Evolutionary conservation across 2,113 vertebrate genomes (phyloP).

Genomic region (Lepisosteus osseus): DNA sequence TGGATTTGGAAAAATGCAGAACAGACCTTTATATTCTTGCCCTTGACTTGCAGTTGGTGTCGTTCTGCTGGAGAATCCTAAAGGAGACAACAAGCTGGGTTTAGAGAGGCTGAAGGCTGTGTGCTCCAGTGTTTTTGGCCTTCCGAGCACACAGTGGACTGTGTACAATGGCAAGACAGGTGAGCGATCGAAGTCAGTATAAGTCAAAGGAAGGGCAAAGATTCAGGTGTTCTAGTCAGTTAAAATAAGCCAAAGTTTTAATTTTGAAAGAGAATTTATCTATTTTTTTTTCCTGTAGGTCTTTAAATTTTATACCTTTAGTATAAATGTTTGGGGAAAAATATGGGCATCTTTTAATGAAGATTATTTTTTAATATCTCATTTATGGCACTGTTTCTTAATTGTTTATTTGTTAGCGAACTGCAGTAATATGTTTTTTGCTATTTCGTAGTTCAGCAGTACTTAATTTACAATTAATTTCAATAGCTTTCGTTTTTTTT

Average conservation of each 20-base stretch:
- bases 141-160: constrained; percentile 60
- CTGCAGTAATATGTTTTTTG: too few relatives aligned
- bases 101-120: constrained; percentile 69
- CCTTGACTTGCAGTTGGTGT: constrained; percentile 72
- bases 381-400: too few relatives aligned
- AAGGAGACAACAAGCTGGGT: constrained; percentile 77
- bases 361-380: not conserved
- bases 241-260: too few relatives aligned
- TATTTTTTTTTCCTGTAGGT: not conserved
- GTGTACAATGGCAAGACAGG: constrained; percentile 75
- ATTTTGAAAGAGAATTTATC: too few relatives aligned
- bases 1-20: too few relatives aligned
- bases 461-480: too few relatives aligned
- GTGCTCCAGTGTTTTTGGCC: constrained; percentile 78
- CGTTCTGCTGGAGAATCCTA: constrained; percentile 90
- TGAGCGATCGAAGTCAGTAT: constrained; percentile 44
- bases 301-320: not conserved
- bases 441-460: too few relatives aligned
- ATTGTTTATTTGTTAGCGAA: too few relatives aligned
- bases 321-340: not conserved
- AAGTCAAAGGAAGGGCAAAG: not conserved
- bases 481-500: too few relatives aligned
- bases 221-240: too few relatives aligned
- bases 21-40: constrained; percentile 11
- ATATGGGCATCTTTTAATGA: not conserved